Conservation (phyloP, 1,140 invertebrate species). For the Forficula auricularia region DNA sequence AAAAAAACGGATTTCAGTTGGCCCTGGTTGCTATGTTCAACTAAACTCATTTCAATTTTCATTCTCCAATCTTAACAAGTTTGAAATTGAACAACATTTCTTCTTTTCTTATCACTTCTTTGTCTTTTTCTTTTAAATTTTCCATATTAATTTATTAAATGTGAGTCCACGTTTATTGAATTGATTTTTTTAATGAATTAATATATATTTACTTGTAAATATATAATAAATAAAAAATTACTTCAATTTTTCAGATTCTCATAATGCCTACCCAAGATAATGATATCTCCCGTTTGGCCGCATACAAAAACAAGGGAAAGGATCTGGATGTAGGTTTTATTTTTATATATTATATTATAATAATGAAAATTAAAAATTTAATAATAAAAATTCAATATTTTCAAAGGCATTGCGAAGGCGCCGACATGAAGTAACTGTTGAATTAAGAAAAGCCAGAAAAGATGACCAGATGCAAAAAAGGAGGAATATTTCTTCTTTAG, state of each 20-base stretch:
- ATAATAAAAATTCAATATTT: slow-evolving; percentile 26
- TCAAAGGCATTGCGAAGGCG: slow-evolving; percentile 68
- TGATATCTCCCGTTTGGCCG: slow-evolving; percentile 18
- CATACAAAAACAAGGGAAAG: slow-evolving; percentile 29
- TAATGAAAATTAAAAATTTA: not conserved
- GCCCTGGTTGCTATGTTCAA: no score
- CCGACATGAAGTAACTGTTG: slow-evolving; percentile 70
- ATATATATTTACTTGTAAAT: no score
- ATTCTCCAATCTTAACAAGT: no score
- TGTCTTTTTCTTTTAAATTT: no score
- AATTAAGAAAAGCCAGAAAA: slow-evolving; percentile 80
- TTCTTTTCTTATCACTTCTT: no score
- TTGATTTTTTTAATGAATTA: no score
- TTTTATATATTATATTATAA: not conserved
- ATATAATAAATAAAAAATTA: no score
- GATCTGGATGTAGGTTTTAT: slow-evolving; percentile 24
- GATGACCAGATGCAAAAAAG: slow-evolving; percentile 92
- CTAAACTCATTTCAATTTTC: no score
- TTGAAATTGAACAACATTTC: no score
- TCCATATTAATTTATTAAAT: no score
- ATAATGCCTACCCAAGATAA: slow-evolving; percentile 17
- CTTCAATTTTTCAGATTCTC: slow-evolving; percentile 26
- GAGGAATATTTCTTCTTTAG: slow-evolving; percentile 51
- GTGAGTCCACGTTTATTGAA: no score
- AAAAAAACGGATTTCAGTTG: no score